Evolutionary conservation across 2,113 vertebrate species (phyloP).

Genomic region (Lathamus discolor): DNA sequence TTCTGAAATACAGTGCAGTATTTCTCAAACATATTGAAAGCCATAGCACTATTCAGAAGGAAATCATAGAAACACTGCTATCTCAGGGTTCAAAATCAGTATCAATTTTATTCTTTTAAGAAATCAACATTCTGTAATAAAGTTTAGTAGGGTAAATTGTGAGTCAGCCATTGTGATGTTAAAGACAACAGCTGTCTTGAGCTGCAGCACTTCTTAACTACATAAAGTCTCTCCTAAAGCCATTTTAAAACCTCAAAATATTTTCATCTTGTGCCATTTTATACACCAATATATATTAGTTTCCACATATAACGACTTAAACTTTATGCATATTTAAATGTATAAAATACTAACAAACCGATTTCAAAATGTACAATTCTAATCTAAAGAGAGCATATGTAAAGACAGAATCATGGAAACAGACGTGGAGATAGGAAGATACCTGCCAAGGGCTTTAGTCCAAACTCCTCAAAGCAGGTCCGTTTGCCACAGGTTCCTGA

Average conservation of each 20-base stretch:
- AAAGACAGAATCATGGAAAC: not conserved
- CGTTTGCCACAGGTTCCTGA: not conserved
- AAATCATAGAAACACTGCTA: not conserved
- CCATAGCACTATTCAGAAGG: not conserved
- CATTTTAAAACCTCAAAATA: not conserved
- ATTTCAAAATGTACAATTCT: not conserved
- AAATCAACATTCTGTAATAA: not conserved
- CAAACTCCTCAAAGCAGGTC: not conserved
- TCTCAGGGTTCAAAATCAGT: not conserved
- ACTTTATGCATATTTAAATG: not conserved
- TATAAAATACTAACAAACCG: not conserved
- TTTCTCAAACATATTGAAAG: not conserved
- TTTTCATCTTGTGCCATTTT: not conserved
- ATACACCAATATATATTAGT: not conserved
- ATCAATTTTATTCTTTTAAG: not conserved
- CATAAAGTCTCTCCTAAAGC: not conserved
- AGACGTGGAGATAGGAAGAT: not conserved
- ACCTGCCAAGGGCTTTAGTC: not conserved
- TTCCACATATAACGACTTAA: not conserved
- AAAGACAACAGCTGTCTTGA: not conserved
- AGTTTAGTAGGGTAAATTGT: not conserved
- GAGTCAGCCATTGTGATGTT: not conserved
- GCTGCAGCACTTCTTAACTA: not conserved
- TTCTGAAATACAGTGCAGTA: not conserved
- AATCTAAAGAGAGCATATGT: not conserved